These are phyloP conservation scores for Opisthocomus hoazin DNA, from an alignment of 2,113 vertebrate species.

Conservation along the genomic window DNA sequence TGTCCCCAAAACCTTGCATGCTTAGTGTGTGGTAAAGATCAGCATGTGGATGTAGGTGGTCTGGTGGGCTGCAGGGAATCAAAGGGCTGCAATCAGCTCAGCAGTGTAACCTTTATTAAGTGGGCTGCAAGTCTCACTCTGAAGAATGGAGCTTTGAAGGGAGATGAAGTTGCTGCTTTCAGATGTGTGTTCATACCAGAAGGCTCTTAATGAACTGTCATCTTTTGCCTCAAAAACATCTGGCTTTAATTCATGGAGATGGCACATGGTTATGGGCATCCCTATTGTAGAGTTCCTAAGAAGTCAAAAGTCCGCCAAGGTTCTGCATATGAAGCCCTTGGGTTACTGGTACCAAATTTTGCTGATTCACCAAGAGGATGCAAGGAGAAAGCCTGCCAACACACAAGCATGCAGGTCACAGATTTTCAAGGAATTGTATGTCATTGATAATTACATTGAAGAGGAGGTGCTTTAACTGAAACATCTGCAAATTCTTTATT, in stretches of 20 bases:
- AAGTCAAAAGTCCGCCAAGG: neutral
- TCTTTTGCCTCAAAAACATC: constrained; percentile 23
- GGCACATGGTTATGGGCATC: neutral
- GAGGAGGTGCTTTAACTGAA: neutral
- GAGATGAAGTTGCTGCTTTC: constrained; percentile 25
- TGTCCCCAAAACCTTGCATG: neutral
- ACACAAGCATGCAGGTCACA: neutral
- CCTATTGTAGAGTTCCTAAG: neutral
- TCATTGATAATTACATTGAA: neutral
- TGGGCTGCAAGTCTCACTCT: neutral
- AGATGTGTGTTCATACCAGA: constrained; percentile 4
- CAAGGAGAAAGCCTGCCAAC: neutral
- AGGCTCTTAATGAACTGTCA: neutral
- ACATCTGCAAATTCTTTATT: neutral
- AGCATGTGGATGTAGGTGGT: neutral
- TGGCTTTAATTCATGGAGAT: neutral
- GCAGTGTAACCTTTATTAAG: neutral
- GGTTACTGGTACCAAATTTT: neutral
- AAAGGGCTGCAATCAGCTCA: neutral
- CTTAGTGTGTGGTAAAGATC: neutral
- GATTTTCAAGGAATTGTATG: neutral
- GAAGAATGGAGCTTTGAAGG: constrained; percentile 26
- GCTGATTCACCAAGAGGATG: neutral
- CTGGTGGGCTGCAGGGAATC: neutral
- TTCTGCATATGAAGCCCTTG: neutral